Conservation (phyloP, 2,113 vertebrate genomes). For the Elaphurus davidianus region DNA sequence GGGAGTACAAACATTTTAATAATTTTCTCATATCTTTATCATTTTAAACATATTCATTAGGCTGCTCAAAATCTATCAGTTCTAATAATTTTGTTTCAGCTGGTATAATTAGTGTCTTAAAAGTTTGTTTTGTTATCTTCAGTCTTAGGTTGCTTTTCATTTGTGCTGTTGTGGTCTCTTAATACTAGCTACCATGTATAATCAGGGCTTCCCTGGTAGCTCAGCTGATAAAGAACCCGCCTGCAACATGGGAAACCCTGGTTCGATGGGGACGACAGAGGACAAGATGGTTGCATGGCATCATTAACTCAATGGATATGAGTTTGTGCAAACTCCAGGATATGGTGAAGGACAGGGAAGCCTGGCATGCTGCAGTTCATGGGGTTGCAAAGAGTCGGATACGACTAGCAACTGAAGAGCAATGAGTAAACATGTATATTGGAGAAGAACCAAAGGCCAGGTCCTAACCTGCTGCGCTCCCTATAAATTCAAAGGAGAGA, state of each 20-base stretch:
- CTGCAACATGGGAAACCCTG: not conserved
- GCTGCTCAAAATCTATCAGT: not conserved
- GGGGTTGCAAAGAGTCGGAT: accelerated
- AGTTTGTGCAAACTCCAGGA: not conserved
- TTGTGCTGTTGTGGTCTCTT: not conserved
- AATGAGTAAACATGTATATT: not conserved
- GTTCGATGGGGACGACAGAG: not conserved
- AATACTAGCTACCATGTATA: not conserved
- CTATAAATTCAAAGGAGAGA: not conserved
- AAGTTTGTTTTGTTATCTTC: not conserved
- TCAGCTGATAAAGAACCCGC: not conserved
- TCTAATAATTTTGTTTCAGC: not conserved
- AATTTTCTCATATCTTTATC: not conserved
- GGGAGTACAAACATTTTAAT: not conserved
- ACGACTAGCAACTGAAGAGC: not conserved
- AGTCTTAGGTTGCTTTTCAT: not conserved
- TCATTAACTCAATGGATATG: not conserved
- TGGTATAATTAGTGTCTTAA: not conserved
- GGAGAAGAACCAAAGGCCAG: not conserved
- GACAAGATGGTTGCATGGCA: not conserved
- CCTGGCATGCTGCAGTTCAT: not conserved
- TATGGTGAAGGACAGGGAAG: not conserved
- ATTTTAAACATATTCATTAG: not conserved
- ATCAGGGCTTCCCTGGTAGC: not conserved
- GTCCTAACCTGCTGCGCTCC: not conserved